Percentiles rank a stretch among this genome's conserved stretches.
These are phyloP conservation scores for Lamellibrachia luymesi DNA, from an alignment of 1,140 invertebrate genomes.

Conservation along the genomic window DNA sequence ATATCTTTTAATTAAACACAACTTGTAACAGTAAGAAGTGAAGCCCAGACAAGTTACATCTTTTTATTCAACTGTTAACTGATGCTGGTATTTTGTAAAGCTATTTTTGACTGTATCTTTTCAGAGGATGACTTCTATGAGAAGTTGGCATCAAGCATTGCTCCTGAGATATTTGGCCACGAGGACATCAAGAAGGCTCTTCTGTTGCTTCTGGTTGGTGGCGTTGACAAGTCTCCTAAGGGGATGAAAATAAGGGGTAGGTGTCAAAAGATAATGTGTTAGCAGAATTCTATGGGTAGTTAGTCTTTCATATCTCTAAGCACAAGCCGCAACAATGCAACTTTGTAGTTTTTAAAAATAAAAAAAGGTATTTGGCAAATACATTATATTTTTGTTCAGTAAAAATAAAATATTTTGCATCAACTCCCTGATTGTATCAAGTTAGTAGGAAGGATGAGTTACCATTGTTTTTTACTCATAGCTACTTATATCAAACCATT, in stretches of 20 bases:
- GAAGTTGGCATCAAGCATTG: constrained; percentile 87
- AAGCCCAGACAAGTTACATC: too few species aligned
- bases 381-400: too few species aligned
- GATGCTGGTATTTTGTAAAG: background rate
- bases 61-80: background rate
- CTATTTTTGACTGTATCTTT: background rate
- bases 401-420: too few species aligned
- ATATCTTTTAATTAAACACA: background rate
- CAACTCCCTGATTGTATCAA: too few species aligned
- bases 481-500: too few species aligned
- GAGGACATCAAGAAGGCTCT: constrained; percentile 98
- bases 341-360: too few species aligned
- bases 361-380: too few species aligned
- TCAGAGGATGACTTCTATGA: constrained; percentile 86
- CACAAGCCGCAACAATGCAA: too few species aligned
- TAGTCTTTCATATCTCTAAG: too few species aligned
- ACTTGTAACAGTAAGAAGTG: background rate
- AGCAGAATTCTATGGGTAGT: background rate
- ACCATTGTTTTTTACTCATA: too few species aligned
- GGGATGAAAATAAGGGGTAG: constrained; percentile 76
- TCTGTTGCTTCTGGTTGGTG: constrained; percentile 89
- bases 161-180: constrained; percentile 98
- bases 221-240: constrained; percentile 82
- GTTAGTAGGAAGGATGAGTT: too few species aligned
- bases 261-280: constrained; percentile 26